Evolutionary conservation across 2,797 vertebrate genomes (phyloP), one percentile per base, ranked within the genome.

Genomic region (Rhinatrema bivittatum): DNA sequence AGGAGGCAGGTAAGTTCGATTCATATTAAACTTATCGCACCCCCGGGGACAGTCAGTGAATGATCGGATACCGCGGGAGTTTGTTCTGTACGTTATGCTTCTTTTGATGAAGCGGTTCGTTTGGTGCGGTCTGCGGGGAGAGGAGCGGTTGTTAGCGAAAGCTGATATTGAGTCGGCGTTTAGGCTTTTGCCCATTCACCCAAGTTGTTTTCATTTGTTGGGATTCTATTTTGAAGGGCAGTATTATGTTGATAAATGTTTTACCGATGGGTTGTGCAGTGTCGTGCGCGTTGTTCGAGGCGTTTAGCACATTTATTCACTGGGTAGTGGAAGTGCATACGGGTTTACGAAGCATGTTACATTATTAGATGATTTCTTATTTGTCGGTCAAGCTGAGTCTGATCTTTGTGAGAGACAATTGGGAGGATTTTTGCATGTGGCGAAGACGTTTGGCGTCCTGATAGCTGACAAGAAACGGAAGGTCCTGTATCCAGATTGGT

Each of bases 121-220:
- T n/a, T n/a, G n/a, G n/a, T n/a, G n/a, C n/a, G n/a, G n/a, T n/a
- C n/a, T n/a, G n/a, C n/a, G n/a, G n/a, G n/a, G n/a, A n/a, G n/a
- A n/a, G n/a, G n/a, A n/a, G n/a, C n/a, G n/a, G n/a, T n/a, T n/a
- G n/a, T n/a, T n/a, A n/a, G n/a, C n/a, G n/a, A n/a, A n/a, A n/a
- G n/a, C n/a, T n/a, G n/a, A n/a, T n/a, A n/a, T n/a, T n/a, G n/a
- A 47, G 45, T 54, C 52, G 50, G 46, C 26, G 54, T 32, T 48
- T 50, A 50, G 28, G 58, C 47, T 61, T 39, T 43, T 47, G 23
- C 49, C 45, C 1, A 0, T 30, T 30, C 25, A 20, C 37, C 2
- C 3, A 30, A 52, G n/a, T n/a, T n/a, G n/a, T n/a, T n/a, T 56
- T 45, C 61, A 41, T 28, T 46, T 34, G 23, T 47, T 50, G 27